Evolutionary conservation across 2,113 vertebrate genomes (phyloP), one percentile per base, ranked within the genome.

Genomic region (Podiceps cristatus): DNA sequence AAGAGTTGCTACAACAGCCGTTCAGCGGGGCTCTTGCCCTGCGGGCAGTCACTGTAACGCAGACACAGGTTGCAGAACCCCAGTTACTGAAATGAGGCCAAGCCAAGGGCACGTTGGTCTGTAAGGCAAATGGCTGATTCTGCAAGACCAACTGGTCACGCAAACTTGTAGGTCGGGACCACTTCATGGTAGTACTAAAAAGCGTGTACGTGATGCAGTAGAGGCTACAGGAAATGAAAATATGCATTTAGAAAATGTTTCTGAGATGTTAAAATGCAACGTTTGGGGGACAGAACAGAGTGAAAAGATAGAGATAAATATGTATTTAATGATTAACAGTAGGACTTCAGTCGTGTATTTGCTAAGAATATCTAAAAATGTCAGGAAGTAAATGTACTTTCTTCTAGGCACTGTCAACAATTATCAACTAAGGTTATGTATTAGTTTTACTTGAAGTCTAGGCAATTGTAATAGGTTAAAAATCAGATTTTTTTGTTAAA

Each of bases 261-360:
- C 67, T 6, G 18, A 74, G 44, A 59, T 47, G 63, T 92, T 95
- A 84, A 97, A 90, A 55, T 79, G 44, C 87, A 87, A 89, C 35
- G 10, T 33, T 52, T 59, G 42, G 45, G 55, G 5, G 22, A 42
- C 37, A 52, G 68, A 63, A 52, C 3, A 67, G 31, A 91, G 25
- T 60, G 35, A 79, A 91, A 82, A 79, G 11, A 50, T 27, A 35
- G 78, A 88, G 60, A 63, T 49, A 91, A 71, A 77, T 47, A 20
- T 24, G 31, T 69, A 45, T 77, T 79, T 95, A 94, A 97, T 95
- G 79, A 95, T 95, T 97, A 97, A 95, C 94, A 60, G 67, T 18
- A 49, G 68, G 82, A 86, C 52, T 80, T 55, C 16, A 33, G 86
- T 53, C 50, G 4, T 27, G 16, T 52, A 22, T 76, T 56, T 66